phyloP scores from a whole-genome alignment of 2,797 vertebrate genomes.

The Nasua narica region DNA sequence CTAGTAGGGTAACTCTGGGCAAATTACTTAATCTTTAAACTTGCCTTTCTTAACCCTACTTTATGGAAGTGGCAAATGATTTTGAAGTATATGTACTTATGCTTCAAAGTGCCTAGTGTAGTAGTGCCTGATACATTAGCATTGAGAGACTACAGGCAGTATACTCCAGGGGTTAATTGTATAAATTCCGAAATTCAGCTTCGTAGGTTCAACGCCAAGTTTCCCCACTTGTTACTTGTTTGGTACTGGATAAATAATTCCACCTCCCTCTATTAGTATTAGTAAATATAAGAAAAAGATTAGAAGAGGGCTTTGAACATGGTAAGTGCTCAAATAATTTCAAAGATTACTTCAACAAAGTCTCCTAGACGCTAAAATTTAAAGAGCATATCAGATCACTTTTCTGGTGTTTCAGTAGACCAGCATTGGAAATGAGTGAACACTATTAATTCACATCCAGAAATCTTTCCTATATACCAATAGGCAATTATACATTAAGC shows the following conservation, averaged over 20 bases:
- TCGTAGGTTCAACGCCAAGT: slow-evolving; percentile 4
- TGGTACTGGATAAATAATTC: neutral
- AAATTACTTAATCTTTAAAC: slow-evolving; percentile 33
- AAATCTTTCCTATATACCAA: slow-evolving; percentile 44
- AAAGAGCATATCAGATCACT: slow-evolving; percentile 1
- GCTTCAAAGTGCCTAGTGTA: slow-evolving; percentile 13
- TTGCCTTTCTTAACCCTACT: slow-evolving; percentile 5
- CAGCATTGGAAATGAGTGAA: slow-evolving; percentile 28
- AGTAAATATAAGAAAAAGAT: slow-evolving; percentile 7
- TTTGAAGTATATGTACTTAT: neutral
- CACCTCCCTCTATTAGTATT: neutral
- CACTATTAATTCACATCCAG: neutral
- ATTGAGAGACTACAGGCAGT: neutral
- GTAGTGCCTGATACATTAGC: neutral
- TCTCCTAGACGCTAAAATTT: slow-evolving; percentile 18
- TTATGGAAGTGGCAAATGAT: neutral
- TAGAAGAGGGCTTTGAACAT: neutral
- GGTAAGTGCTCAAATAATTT: neutral
- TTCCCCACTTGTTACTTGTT: neutral
- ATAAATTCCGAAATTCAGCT: slow-evolving; percentile 26
- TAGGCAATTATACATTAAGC: neutral
- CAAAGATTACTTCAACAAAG: neutral
- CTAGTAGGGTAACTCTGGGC: neutral
- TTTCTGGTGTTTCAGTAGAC: slow-evolving; percentile 21
- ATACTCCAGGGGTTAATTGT: neutral